Conservation (phyloP, 2,113 vertebrate species). For the Elephas maximus region DNA sequence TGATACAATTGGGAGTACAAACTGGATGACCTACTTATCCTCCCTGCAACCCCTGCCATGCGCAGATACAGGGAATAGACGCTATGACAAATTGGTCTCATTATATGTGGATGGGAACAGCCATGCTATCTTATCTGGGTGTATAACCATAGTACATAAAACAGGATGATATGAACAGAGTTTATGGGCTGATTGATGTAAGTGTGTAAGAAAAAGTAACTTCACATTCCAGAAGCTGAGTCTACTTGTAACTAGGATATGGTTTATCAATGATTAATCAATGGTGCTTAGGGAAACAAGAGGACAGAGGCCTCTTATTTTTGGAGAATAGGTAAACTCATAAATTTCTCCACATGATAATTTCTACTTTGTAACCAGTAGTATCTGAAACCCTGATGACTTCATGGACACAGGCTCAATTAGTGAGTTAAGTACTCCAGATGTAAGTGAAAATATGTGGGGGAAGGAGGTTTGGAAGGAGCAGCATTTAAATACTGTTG, state of each 20-base stretch:
- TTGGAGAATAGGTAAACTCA: background rate
- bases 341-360: background rate
- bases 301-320: background rate
- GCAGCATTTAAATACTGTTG: background rate
- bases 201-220: background rate
- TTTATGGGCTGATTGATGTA: background rate
- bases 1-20: background rate
- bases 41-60: background rate
- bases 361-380: background rate
- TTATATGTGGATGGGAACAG: background rate
- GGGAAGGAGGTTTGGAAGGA: background rate
- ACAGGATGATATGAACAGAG: background rate
- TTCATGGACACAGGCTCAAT: background rate
- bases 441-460: background rate
- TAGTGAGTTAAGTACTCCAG: background rate
- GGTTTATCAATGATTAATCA: background rate
- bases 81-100: background rate
- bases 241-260: background rate
- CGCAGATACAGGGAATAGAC: background rate
- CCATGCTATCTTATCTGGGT: background rate
- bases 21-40: background rate
- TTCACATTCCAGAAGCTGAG: slow-evolving; percentile 3
- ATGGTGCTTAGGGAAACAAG: background rate
- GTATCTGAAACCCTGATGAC: background rate
- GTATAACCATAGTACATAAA: background rate